Evolutionary conservation across 2,113 vertebrate genomes (phyloP).

Genomic region (Bubo bubo): DNA sequence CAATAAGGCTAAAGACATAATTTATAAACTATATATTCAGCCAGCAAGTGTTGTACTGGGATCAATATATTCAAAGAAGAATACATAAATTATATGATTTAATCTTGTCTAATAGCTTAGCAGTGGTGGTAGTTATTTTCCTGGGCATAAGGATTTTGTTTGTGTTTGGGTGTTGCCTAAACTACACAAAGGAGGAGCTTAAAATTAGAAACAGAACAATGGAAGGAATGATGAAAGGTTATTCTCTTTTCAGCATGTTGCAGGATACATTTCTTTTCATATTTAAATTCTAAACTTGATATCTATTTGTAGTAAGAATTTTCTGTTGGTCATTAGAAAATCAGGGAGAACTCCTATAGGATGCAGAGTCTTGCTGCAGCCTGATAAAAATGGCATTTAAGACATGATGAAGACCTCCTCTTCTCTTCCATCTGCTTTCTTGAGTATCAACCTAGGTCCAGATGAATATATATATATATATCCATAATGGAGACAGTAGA

Average conservation of each 20-base stretch:
- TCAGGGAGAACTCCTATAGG: background rate
- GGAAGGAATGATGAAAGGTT: background rate
- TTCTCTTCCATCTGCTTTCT: background rate
- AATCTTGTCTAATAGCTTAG: background rate
- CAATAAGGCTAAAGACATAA: background rate
- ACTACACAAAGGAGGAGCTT: background rate
- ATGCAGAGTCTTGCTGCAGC: background rate
- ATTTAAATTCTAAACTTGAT: background rate
- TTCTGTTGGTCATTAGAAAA: background rate
- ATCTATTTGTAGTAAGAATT: background rate
- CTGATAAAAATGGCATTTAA: background rate
- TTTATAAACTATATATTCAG: background rate
- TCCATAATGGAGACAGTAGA: background rate
- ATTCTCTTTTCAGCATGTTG: background rate
- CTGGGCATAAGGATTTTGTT: background rate
- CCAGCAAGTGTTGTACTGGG: background rate
- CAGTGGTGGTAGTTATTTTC: background rate
- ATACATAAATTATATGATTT: background rate
- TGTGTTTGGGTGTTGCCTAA: background rate
- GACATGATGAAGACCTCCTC: background rate
- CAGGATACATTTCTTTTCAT: background rate
- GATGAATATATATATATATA: background rate
- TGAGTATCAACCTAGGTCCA: background rate
- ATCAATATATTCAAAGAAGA: constrained; percentile 17
- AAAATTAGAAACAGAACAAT: background rate